phyloP scores from a whole-genome alignment of 2,797 vertebrate species.

The Eidolon dupreanum region DNA sequence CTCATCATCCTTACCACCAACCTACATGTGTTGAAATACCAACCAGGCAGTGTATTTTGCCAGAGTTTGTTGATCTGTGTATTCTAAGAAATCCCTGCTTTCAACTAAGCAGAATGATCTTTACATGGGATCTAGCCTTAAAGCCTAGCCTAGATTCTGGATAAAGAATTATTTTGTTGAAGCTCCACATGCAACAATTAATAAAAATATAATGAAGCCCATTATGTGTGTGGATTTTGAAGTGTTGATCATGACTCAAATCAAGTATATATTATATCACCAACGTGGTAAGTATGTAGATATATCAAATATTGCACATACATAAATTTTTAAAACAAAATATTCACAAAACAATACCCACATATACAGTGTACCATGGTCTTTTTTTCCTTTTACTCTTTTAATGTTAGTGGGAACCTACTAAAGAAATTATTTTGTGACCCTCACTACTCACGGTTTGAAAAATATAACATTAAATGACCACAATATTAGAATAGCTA shows the following conservation, averaged over 20 bases:
- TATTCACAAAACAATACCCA: background rate
- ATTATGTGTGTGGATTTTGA: background rate
- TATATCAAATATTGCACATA: background rate
- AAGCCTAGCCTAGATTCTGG: conserved; percentile 3
- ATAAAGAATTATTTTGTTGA: conserved; percentile 38
- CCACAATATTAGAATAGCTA: background rate
- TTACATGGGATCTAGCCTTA: background rate
- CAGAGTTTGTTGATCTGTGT: background rate
- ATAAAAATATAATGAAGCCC: background rate
- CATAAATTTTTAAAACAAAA: background rate
- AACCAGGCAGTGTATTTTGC: background rate
- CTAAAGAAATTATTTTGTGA: conserved; percentile 2
- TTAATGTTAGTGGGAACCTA: background rate
- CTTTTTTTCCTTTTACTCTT: background rate
- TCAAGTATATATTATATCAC: background rate
- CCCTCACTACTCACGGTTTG: background rate
- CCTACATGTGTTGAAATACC: background rate
- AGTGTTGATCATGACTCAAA: background rate
- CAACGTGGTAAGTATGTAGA: background rate
- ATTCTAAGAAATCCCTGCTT: background rate
- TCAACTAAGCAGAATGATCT: background rate
- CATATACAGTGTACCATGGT: background rate
- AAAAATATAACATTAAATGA: background rate
- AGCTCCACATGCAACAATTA: background rate
- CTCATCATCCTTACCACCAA: background rate